phyloP scores from a whole-genome alignment of 2,888 invertebrate genomes.

The Cerceris ruficornis region DNA sequence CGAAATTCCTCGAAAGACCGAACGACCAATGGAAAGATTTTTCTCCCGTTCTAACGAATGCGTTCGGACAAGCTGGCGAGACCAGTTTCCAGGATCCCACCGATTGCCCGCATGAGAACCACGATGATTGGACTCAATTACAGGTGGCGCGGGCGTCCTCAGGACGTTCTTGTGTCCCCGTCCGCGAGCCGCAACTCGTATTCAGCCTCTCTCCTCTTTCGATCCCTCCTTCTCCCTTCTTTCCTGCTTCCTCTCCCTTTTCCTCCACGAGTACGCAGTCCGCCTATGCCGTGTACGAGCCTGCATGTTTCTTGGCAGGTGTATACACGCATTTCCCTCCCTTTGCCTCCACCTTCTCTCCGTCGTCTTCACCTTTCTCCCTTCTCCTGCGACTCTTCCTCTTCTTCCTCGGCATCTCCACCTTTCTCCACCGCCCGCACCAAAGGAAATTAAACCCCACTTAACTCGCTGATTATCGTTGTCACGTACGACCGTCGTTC shows the following conservation, averaged over 20 bases:
- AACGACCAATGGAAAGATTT: too few relatives aligned
- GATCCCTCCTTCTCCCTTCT: slow-evolving; percentile 8
- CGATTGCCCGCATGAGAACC: slow-evolving; percentile 69
- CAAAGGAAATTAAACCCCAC: slow-evolving; percentile 79
- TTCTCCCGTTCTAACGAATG: neutral
- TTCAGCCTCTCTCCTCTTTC: slow-evolving; percentile 53
- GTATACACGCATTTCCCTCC: slow-evolving; percentile 74
- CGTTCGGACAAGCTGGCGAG: neutral
- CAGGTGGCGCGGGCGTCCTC: slow-evolving; percentile 78
- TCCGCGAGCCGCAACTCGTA: slow-evolving; percentile 62
- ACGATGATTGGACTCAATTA: slow-evolving; percentile 79
- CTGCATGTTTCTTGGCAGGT: slow-evolving; percentile 78
- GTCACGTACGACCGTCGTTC: slow-evolving; percentile 75
- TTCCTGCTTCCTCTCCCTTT: slow-evolving; percentile 35
- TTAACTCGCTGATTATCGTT: slow-evolving; percentile 79
- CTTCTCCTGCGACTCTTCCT: slow-evolving; percentile 68
- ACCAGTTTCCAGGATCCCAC: neutral
- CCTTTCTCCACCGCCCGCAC: slow-evolving; percentile 74
- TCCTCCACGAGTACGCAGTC: slow-evolving; percentile 53
- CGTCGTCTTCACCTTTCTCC: slow-evolving; percentile 34
- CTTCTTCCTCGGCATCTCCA: slow-evolving; percentile 44
- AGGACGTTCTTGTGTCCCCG: slow-evolving; percentile 74
- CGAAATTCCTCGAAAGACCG: too few relatives aligned
- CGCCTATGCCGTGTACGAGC: slow-evolving; percentile 67
- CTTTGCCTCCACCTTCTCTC: slow-evolving; percentile 50